Evolutionary conservation across 2,113 vertebrate species (phyloP).

Genomic region (Cryptomyrus ogoouensis): DNA sequence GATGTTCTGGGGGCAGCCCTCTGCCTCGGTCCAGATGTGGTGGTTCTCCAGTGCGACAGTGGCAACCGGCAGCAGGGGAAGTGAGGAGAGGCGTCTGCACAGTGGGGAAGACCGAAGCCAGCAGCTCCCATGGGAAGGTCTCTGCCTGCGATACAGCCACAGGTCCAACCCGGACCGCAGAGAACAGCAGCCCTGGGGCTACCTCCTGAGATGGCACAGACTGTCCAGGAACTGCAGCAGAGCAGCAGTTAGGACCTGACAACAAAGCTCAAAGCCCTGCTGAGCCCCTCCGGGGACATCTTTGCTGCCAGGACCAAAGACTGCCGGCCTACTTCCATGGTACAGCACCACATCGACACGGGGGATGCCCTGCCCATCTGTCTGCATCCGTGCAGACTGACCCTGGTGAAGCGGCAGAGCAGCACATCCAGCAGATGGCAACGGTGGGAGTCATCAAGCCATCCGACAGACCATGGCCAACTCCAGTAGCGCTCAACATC

Average conservation of each 20-base stretch:
- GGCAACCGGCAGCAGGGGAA: neutral
- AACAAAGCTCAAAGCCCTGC: no score
- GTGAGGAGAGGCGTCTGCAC: no score
- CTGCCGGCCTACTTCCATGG: neutral
- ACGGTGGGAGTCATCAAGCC: no score
- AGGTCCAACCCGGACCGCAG: neutral
- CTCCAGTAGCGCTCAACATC: no score
- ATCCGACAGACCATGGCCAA: no score
- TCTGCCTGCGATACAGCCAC: neutral
- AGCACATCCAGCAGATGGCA: no score
- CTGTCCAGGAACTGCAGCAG: neutral
- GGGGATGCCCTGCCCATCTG: no score
- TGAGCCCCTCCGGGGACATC: no score
- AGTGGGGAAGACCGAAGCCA: neutral
- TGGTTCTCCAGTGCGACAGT: neutral
- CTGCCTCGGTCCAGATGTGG: neutral
- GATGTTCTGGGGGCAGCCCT: neutral
- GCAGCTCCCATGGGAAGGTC: neutral
- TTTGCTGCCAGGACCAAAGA: neutral
- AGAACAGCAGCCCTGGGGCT: neutral
- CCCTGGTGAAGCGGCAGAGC: no score
- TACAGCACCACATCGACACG: no score
- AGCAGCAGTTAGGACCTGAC: no score
- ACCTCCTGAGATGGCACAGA: neutral
- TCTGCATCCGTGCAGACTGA: no score